Conservation (phyloP, 2,888 invertebrate genomes). For the Pterobdella sp. region DNA sequence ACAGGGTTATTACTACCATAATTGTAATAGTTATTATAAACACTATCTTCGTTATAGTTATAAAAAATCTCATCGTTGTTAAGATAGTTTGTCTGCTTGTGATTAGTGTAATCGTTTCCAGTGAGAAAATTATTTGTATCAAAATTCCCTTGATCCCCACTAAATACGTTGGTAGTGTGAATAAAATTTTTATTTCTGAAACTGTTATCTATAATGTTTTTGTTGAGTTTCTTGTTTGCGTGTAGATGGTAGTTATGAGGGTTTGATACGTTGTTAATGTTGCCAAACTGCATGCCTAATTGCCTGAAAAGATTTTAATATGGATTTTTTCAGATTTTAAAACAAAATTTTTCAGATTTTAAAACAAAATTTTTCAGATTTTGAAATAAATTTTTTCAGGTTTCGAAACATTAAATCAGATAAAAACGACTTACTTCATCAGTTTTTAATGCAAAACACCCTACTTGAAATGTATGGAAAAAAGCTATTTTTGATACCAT, state of each 20-base stretch:
- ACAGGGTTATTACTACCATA: neutral
- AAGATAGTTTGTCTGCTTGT: neutral
- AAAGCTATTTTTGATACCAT: no score
- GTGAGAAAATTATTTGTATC: neutral
- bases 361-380: no score
- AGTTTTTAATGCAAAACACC: no score
- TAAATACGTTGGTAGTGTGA: neutral
- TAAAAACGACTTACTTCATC: no score
- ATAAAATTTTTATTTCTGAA: neutral
- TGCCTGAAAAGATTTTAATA: neutral
- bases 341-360: no score
- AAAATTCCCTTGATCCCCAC: neutral
- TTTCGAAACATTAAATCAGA: no score
- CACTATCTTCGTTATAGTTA: neutral
- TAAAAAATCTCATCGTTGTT: slow-evolving; percentile 1
- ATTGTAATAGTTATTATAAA: neutral
- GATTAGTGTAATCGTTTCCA: no score
- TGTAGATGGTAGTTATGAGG: neutral
- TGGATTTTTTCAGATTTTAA: no score
- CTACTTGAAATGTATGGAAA: no score
- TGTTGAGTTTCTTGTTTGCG: neutral
- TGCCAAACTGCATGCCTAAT: neutral
- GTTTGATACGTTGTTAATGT: neutral
- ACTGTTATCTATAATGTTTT: neutral
- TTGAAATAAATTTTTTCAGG: no score